Percentiles rank a stretch among this genome's conserved stretches.
Evolutionary conservation across 2,113 vertebrate species (phyloP).

Genomic region (Hippocampus zosterae): DNA sequence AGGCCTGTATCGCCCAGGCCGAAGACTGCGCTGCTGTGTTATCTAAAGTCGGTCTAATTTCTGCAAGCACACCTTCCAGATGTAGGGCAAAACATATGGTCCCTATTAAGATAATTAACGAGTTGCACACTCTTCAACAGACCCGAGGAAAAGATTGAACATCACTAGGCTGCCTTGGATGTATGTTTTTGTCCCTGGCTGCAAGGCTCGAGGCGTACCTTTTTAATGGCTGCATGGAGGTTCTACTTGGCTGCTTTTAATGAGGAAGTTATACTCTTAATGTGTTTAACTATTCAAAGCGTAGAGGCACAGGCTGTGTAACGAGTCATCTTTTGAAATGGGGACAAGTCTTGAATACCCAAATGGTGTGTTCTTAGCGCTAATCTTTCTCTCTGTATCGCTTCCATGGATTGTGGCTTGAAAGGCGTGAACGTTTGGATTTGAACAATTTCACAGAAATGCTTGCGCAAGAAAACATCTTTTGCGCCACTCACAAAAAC

Average conservation of each 20-base stretch:
- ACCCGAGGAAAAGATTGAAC: background rate
- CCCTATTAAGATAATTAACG: background rate
- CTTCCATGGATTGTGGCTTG: background rate
- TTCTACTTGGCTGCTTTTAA: background rate
- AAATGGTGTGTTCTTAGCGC: background rate
- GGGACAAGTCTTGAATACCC: background rate
- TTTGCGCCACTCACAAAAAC: no score
- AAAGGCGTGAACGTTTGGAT: background rate
- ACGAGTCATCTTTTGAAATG: background rate
- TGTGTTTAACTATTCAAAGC: background rate
- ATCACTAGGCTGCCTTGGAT: background rate
- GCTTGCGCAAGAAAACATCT: background rate
- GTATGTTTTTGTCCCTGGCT: background rate
- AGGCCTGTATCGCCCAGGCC: background rate
- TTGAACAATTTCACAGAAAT: background rate
- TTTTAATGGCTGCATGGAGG: constrained; percentile 1
- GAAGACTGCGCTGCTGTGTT: background rate
- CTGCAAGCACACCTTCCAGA: background rate
- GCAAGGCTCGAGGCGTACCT: background rate
- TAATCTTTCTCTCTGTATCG: background rate
- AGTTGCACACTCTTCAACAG: background rate
- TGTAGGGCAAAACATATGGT: background rate
- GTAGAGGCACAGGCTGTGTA: background rate
- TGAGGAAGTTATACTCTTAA: background rate
- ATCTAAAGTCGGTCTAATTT: background rate